Evolutionary conservation across 2,888 invertebrate genomes (phyloP), one percentile per base, ranked within the genome.

Genomic region (Acrobasis consociella): DNA sequence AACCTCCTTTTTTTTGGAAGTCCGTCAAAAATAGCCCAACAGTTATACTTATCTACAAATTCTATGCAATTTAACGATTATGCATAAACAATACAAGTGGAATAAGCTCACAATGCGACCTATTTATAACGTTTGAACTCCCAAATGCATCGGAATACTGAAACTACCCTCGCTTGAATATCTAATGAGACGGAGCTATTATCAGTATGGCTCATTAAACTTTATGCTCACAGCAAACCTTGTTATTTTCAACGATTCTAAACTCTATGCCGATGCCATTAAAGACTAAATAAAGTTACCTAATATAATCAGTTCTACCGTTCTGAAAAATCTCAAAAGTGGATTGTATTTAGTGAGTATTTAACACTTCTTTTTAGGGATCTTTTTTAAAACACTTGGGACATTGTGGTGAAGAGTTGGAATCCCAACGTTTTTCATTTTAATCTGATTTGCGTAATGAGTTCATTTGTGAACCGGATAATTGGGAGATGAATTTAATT

Each of bases 171-270:
- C 56, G 58, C 58, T 70, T 66, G 67, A 66, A 71, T 71, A 78
- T 76, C 77, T 85, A 88, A 87, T 86, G 84, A 85, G 80, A 72
- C 80, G 72, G 68, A 74, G 69, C 82, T 73, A 83, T 85, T 85
- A 87, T 82, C 81, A 83, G 78, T 78, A 77, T 72, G 80, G 76
- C 79, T 84, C 88, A 87, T 89, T 87, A 86, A 80, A 85, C 84
- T 87, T 84, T 81, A 85, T 79, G 81, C 75, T 69, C 76, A 74
- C 78, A 80, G 82, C 73, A 73, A 80, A 74, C 77, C 71, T 72
- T 70, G 71, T 69, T 66, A 67, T 67, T 69, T 72, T 67, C 77
- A 76, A 68, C 82, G 72, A 85, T 81, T 84, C 76, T 85, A 70
- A 79, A 72, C 86, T 81, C 78, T 86, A 80, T 80, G 76, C 72